A percentile compares a stretch with the other conserved stretches of the same genome.
These are phyloP conservation scores for Globia sparganii DNA, from an alignment of 2,888 invertebrate genomes.

Conservation along the genomic window DNA sequence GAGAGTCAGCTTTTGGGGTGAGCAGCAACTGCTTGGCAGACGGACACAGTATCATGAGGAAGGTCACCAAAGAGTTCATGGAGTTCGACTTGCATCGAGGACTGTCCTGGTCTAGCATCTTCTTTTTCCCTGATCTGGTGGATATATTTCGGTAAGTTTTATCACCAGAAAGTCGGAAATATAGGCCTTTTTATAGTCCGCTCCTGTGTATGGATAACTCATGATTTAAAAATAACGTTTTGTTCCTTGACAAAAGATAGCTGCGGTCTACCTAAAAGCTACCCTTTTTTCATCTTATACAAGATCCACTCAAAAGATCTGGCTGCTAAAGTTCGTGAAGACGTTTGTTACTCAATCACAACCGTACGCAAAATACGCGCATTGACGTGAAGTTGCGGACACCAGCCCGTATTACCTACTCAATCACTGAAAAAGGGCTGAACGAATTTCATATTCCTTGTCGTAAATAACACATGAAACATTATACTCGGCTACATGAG, in stretches of 20 bases:
- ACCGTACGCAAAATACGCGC: too few relatives aligned
- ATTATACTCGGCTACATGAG: neutral
- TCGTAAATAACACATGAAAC: neutral
- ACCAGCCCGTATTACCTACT: too few relatives aligned
- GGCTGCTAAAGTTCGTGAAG: neutral
- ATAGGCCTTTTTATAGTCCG: neutral
- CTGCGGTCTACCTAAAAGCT: neutral
- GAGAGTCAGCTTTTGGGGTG: slow-evolving; percentile 75
- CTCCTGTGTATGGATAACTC: neutral
- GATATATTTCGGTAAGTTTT: slow-evolving; percentile 71
- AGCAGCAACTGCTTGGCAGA: slow-evolving; percentile 70
- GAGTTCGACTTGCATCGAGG: slow-evolving; percentile 69
- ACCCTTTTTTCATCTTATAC: neutral
- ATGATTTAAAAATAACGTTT: too few relatives aligned
- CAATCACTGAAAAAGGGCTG: too few relatives aligned
- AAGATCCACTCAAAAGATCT: neutral
- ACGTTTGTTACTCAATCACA: neutral
- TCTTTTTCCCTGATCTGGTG: slow-evolving; percentile 76
- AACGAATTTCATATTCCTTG: neutral
- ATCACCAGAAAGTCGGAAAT: neutral
- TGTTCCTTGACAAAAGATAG: neutral
- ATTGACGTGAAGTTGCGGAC: too few relatives aligned
- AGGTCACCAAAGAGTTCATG: slow-evolving; percentile 73
- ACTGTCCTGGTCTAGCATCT: slow-evolving; percentile 74
- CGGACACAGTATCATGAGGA: slow-evolving; percentile 72